Conservation (phyloP, 2,888 invertebrate genomes). For the Eristalinus aeneus region DNA sequence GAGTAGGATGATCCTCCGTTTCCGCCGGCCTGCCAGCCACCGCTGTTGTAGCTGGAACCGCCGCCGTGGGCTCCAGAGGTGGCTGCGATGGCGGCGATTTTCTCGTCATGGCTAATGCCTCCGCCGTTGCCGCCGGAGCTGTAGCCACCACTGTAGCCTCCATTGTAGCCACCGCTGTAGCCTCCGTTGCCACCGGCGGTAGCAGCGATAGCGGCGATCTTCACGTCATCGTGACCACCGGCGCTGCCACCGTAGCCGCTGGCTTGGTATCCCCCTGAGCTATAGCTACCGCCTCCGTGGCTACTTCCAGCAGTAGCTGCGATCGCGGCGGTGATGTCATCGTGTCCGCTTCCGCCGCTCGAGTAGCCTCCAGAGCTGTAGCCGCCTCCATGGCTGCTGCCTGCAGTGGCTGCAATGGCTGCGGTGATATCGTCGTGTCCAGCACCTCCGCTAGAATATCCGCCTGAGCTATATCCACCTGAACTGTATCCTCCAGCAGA, state of each 20-base stretch:
- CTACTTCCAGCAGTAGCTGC: constrained; percentile 23
- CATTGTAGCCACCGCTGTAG: constrained; percentile 18
- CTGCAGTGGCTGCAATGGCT: constrained; percentile 45
- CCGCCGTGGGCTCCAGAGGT: constrained; percentile 13
- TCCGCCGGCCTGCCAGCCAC: constrained; percentile 57
- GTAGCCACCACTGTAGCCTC: constrained; percentile 20
- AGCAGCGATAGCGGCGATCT: constrained; percentile 39
- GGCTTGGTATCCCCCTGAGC: constrained; percentile 12
- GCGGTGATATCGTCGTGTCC: constrained; percentile 56
- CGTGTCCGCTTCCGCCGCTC: constrained; percentile 4
- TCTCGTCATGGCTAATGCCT: constrained; percentile 36
- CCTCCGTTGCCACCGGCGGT: constrained; percentile 18
- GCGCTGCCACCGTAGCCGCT: constrained; percentile 5
- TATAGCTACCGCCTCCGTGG: constrained; percentile 35
- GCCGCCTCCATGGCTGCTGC: constrained; percentile 30
- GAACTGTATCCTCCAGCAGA: not conserved
- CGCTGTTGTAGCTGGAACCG: constrained; percentile 27
- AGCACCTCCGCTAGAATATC: not conserved
- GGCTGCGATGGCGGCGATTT: constrained; percentile 55
- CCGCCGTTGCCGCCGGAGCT: constrained; percentile 48
- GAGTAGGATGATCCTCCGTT: constrained; percentile 24
- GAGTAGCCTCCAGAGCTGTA: not conserved
- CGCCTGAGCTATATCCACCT: not conserved
- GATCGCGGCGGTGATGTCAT: constrained; percentile 4
- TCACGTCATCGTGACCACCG: constrained; percentile 33